These are phyloP conservation scores for Xenotilapia flavipinnis DNA, from an alignment of 2,113 vertebrate genomes.

Conservation along the genomic window DNA sequence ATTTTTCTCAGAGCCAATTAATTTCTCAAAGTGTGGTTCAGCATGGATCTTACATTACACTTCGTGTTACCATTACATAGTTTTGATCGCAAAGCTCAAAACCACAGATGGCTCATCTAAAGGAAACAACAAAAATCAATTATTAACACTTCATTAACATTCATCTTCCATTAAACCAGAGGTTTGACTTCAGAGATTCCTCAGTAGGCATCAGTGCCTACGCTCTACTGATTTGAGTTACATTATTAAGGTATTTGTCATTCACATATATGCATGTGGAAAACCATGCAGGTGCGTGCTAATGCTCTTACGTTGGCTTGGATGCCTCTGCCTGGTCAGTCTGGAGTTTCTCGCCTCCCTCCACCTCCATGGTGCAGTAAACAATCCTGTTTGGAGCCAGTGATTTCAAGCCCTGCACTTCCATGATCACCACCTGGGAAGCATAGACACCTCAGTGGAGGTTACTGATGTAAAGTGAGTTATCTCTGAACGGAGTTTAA, in stretches of 20 bases:
- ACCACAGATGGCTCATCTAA: not conserved
- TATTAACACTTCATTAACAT: not conserved
- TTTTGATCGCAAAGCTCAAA: not conserved
- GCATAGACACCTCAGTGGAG: constrained; percentile 15
- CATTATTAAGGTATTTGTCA: not conserved
- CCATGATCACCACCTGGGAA: constrained; percentile 96
- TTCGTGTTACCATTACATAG: not conserved
- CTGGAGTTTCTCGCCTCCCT: constrained; percentile 96
- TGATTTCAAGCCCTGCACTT: constrained; percentile 95
- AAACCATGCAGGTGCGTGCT: not conserved
- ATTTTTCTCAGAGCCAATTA: not conserved
- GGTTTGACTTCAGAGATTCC: not conserved
- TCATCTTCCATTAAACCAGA: not conserved
- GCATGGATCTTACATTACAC: not conserved
- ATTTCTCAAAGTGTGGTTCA: not conserved
- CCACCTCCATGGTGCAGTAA: constrained; percentile 99
- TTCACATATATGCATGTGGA: not conserved
- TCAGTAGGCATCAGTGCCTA: not conserved
- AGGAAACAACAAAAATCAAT: not conserved
- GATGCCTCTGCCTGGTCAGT: constrained; percentile 98
- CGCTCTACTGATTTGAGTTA: not conserved
- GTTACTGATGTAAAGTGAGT: constrained; percentile 5
- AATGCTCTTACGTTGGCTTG: constrained; percentile 88
- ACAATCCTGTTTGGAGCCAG: constrained; percentile 97
- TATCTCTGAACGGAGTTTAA: not conserved